Percentiles rank a stretch among this genome's conserved stretches.
These are phyloP conservation scores for Kryptolebias marmoratus DNA, from an alignment of 2,113 vertebrate species.

Conservation along the genomic window DNA sequence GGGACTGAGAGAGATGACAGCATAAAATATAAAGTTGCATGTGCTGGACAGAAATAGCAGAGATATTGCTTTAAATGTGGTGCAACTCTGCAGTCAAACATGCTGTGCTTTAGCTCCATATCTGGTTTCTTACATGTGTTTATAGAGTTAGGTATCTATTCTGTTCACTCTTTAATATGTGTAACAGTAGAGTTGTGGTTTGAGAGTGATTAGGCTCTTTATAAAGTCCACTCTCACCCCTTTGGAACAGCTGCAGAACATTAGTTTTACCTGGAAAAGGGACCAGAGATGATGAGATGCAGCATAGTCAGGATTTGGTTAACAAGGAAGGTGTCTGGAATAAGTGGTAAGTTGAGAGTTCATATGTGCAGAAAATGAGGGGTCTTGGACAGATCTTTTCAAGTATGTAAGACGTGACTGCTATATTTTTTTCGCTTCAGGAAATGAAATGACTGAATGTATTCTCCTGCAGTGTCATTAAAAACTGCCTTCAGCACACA, in stretches of 20 bases:
- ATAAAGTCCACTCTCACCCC: conserved; percentile 20
- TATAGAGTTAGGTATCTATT: conserved; percentile 35
- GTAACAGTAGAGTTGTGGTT: conserved; percentile 35
- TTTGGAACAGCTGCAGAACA: conserved; percentile 52
- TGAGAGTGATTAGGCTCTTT: conserved; percentile 36
- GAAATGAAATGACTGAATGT: conserved; percentile 8
- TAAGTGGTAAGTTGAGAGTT: neutral
- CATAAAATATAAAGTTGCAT: conserved; percentile 58
- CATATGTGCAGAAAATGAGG: neutral
- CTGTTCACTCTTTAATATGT: conserved; percentile 14
- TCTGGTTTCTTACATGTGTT: conserved; percentile 52
- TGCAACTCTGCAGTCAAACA: conserved; percentile 23
- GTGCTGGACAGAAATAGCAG: conserved; percentile 6
- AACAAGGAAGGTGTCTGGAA: conserved; percentile 18
- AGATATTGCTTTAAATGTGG: conserved; percentile 25
- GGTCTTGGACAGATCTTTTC: conserved; percentile 5
- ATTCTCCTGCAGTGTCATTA: neutral
- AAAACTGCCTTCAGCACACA: conserved; percentile 7
- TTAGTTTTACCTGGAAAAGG: conserved; percentile 40
- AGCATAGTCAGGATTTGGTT: neutral
- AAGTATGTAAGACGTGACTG: neutral
- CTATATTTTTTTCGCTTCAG: neutral
- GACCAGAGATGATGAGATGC: conserved; percentile 5
- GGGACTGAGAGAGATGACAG: conserved; percentile 34
- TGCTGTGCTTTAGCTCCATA: conserved; percentile 7